Evolutionary conservation across 2,888 invertebrate species (phyloP), one percentile per base, ranked within the genome.

Genomic region (Macaria notata): DNA sequence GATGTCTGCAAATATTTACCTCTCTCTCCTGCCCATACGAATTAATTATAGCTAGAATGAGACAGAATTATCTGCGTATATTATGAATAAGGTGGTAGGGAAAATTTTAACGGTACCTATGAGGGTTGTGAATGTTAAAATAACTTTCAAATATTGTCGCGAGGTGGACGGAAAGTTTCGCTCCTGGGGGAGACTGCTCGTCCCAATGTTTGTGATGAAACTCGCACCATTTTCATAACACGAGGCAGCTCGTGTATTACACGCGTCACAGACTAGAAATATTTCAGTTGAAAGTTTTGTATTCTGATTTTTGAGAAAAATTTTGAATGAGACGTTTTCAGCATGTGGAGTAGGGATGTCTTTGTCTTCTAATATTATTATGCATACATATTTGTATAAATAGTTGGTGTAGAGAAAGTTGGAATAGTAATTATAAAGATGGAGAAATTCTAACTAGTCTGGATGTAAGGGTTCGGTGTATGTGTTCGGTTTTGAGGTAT

Each of bases 81-180:
- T 89, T 88, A 90, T 90, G 86, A 86, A 90, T 88, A 89, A 88
- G 89, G 86, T 85, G 83, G 86, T 70, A 85, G 90, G 89, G 88
- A 86, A 86, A 87, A 89, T 91, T 92, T 92, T 92, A 92, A 92
- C 87, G 90, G 91, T 77, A 89, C 92, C 92, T 92, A 88, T 86
- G 92, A 92, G 92, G 88, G 92, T 88, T 92, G 91, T 92, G 89
- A 89, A 89, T 76, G 88, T 76, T 89, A 88, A 86, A 92, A 92
- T 92, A 92, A 92, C 91, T 92, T 92, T 91, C 88, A 88, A 91
- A 92, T 92, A 92, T 92, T 91, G 92, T 92, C 92, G 92, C 88
- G 85, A 88, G 90, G 85, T 90, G 90, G 91, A 87, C 87, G 86
- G 75, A 87, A 92, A 92, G 88, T 92, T 91, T 82, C 58, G 81